Percentiles rank a stretch among this genome's conserved stretches.
phyloP scores from a whole-genome alignment of 2,888 invertebrate species.

The Elegia similella region DNA sequence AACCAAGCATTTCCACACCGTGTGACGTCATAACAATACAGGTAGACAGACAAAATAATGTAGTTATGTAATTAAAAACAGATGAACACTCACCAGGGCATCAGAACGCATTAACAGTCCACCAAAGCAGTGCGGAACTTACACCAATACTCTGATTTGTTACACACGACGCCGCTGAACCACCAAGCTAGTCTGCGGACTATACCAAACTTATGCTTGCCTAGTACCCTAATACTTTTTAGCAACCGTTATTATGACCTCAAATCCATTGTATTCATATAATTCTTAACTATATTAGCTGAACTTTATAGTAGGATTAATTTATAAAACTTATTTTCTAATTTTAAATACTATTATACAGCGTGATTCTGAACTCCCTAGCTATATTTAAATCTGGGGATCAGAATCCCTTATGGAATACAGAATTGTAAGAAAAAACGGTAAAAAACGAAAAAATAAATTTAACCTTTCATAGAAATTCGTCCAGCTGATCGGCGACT shows the following conservation, averaged over 20 bases:
- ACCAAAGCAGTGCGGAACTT: conserved; percentile 81
- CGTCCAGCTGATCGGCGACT: too few relatives aligned
- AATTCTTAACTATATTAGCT: neutral
- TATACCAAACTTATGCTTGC: conserved; percentile 74
- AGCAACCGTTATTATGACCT: conserved; percentile 60
- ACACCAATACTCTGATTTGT: conserved; percentile 68
- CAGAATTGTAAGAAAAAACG: too few relatives aligned
- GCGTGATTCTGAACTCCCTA: too few relatives aligned
- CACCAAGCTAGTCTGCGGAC: conserved; percentile 79
- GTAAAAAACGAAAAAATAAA: too few relatives aligned
- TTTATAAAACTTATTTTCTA: too few relatives aligned
- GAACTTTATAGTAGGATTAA: too few relatives aligned
- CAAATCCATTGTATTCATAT: conserved; percentile 36
- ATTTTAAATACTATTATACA: too few relatives aligned
- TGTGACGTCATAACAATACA: conserved; percentile 39
- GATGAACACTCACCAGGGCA: conserved; percentile 78
- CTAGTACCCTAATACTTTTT: conserved; percentile 68
- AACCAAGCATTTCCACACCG: conserved; percentile 36
- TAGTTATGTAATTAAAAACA: conserved; percentile 65
- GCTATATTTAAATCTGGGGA: too few relatives aligned
- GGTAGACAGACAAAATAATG: conserved; percentile 46
- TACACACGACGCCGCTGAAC: conserved; percentile 72
- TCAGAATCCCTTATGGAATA: too few relatives aligned
- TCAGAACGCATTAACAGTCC: conserved; percentile 78
- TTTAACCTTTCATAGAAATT: too few relatives aligned